Evolutionary conservation across 1,140 invertebrate genomes (phyloP), one percentile per base, ranked within the genome.

Genomic region (Cydia splendana): DNA sequence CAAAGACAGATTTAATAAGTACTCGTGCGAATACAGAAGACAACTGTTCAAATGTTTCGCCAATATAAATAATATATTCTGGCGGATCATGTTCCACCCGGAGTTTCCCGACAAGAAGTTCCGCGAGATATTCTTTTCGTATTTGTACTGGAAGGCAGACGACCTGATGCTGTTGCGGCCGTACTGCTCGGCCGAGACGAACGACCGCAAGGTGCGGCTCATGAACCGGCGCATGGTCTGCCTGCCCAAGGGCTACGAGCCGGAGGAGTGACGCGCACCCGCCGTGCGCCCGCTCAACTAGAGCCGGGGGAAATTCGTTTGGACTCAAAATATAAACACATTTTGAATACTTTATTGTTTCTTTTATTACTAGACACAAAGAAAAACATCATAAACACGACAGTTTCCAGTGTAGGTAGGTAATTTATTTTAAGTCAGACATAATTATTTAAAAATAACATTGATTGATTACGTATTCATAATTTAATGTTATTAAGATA

Each of bases 401-500:
- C 67, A 71, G 67, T 71, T 71, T 71, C 34, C 67, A 34, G n/a
- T 71, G 67, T 62, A 62, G 53, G 67, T 62, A 62, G 53, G 53
- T 71, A 71, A 34, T 71, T 71, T 71, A 71, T 30, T 30, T 30
- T 1, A 69, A 71, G 67, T 18, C 67, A 71, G 34, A 71, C 67
- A 71, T 71, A 13, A 9, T 67, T 18, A 65, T 30, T 69, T 75
- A 57, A 45, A 88, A 91, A 88, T 85, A 82, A 92, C 85, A 87
- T 24, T 76, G 76, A 75, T 20, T 71, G 73, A 75, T 87, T 86
- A 83, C 81, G 89, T 87, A 87, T 91, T 85, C 81, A 91, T 91
- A 92, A 91, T 91, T 91, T 93, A 91, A 91, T 91, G 86, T 88
- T 57, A 57, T 57, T 57, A 57, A 20, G 84, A 91, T 88, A 91